Conservation (phyloP, 2,797 vertebrate species). For the Darevskia mixta region DNA sequence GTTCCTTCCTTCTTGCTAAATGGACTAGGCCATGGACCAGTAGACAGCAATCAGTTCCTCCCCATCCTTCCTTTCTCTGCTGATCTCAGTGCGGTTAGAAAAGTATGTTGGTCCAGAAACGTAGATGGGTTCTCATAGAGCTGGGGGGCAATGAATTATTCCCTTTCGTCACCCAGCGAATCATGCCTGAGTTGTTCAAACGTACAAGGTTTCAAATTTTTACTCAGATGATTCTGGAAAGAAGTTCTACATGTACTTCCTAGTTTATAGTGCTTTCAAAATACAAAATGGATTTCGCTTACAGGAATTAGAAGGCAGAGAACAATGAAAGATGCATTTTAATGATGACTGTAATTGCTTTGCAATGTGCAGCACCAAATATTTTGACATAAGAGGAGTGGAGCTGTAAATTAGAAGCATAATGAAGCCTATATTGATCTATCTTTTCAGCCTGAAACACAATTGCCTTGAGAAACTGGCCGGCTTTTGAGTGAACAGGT, state of each 20-base stretch:
- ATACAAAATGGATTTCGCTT: neutral
- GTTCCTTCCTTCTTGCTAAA: neutral
- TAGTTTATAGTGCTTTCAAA: neutral
- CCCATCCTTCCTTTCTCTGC: too few relatives aligned
- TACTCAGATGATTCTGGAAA: neutral
- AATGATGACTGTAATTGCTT: constrained; percentile 13
- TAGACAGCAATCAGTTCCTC: neutral
- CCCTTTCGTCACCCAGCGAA: too few relatives aligned
- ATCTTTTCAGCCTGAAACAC: neutral
- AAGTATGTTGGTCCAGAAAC: neutral
- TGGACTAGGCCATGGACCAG: neutral
- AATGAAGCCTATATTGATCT: neutral
- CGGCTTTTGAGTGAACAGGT: neutral
- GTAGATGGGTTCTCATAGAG: neutral
- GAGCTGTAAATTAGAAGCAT: constrained; percentile 20
- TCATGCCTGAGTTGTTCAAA: neutral
- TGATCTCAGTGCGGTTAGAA: neutral
- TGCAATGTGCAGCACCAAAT: constrained; percentile 9
- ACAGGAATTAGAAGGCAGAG: constrained; percentile 15
- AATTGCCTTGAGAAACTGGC: neutral
- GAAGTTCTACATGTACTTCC: neutral
- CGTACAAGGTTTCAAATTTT: neutral
- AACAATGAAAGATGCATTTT: neutral
- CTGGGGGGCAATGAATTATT: neutral
- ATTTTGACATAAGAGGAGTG: neutral